phyloP scores from a whole-genome alignment of 2,113 vertebrate genomes.

The Lepus europaeus region DNA sequence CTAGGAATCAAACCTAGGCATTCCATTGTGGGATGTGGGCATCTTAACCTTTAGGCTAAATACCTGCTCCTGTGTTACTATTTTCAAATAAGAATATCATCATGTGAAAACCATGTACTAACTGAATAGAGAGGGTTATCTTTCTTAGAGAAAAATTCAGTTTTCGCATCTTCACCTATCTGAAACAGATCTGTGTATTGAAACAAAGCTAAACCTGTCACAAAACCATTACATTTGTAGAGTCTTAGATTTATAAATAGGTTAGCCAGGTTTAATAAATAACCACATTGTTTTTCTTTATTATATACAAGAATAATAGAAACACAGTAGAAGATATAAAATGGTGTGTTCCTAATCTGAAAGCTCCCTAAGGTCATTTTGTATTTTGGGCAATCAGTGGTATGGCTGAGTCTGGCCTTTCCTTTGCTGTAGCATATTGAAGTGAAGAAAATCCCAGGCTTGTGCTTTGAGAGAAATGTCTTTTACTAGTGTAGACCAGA shows the following conservation, averaged over 20 bases:
- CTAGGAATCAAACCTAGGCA: too few relatives aligned
- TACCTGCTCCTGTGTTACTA: background rate
- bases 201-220: background rate
- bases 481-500: background rate
- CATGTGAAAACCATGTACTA: background rate
- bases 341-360: background rate
- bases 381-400: background rate
- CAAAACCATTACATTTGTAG: background rate
- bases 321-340: background rate
- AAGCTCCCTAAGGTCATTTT: constrained; percentile 19
- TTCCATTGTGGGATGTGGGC: too few relatives aligned
- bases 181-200: background rate
- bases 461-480: constrained; percentile 6
- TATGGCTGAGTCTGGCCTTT: background rate
- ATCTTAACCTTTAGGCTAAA: too few relatives aligned
- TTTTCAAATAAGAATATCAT: background rate
- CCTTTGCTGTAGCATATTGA: background rate
- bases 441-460: background rate
- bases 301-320: constrained; percentile 1
- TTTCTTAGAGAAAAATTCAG: background rate
- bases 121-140: background rate
- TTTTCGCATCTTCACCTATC: constrained; percentile 17
- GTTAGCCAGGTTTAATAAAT: constrained; percentile 53
- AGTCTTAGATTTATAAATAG: constrained; percentile 45
- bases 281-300: background rate